Conservation (phyloP, 1,140 invertebrate species). For the Steinernema feltiae region DNA sequence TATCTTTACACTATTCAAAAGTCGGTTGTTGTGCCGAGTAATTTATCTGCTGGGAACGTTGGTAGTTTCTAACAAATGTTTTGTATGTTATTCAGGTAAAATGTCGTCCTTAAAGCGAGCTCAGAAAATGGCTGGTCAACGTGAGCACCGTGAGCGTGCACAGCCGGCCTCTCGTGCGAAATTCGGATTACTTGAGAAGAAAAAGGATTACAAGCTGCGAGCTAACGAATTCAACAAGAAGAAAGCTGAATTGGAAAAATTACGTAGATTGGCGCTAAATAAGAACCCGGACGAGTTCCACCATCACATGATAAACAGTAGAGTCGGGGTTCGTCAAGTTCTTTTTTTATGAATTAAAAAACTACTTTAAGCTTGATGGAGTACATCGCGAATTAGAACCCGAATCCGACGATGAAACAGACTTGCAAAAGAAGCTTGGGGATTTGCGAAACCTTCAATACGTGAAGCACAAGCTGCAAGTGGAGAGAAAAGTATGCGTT, state of each 20-base stretch:
- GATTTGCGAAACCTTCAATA: constrained; percentile 84
- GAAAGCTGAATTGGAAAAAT: constrained; percentile 72
- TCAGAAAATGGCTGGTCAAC: constrained; percentile 27
- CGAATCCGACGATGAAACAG: constrained; percentile 66
- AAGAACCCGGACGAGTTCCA: constrained; percentile 98
- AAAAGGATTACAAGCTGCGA: constrained; percentile 83
- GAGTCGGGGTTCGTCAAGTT: constrained; percentile 64
- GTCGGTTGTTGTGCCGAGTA: background rate
- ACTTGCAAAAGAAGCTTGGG: constrained; percentile 77
- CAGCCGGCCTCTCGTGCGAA: constrained; percentile 73
- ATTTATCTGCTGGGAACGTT: too few species aligned
- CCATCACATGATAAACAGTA: constrained; percentile 92
- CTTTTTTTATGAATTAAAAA: background rate
- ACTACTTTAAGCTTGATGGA: constrained; percentile 60
- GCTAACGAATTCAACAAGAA: constrained; percentile 69
- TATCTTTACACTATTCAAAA: too few species aligned
- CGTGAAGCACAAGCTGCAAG: constrained; percentile 73
- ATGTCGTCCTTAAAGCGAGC: constrained; percentile 6
- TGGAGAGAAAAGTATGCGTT: constrained; percentile 69
- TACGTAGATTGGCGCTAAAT: constrained; percentile 76
- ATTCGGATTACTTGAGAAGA: constrained; percentile 84
- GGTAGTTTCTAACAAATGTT: too few species aligned
- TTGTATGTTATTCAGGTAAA: background rate
- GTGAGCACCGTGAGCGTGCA: constrained; percentile 31
- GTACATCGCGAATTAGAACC: constrained; percentile 66